Conservation (phyloP, 2,113 vertebrate species). For the Capricornis sumatraensis region DNA sequence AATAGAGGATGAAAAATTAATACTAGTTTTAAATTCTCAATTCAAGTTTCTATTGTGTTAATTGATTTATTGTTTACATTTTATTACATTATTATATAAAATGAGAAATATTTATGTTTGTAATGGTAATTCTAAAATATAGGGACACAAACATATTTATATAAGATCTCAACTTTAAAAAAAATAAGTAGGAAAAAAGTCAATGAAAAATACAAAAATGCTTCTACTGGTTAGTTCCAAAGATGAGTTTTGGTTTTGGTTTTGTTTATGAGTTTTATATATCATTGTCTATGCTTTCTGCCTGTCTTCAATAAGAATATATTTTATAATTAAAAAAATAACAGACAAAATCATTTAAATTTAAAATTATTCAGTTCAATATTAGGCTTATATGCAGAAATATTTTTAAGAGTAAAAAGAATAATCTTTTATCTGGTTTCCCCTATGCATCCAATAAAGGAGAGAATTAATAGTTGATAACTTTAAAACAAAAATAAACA, state of each 20-base stretch:
- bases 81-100: neutral
- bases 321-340: neutral
- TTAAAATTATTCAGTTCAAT: neutral
- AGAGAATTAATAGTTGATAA: neutral
- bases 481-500: neutral
- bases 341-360: neutral
- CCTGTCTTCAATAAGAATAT: neutral
- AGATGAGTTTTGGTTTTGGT: neutral
- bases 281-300: neutral
- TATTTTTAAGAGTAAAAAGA: neutral
- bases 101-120: neutral
- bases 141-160: neutral
- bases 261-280: neutral
- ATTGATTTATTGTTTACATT: neutral
- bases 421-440: neutral
- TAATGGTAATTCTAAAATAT: neutral
- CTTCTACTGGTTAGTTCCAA: neutral
- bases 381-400: neutral
- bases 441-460: neutral
- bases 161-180: neutral
- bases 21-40: neutral
- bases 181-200: neutral
- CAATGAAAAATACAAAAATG: neutral
- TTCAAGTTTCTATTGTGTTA: neutral
- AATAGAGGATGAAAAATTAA: neutral